Evolutionary conservation across 92 coral and sea anemone species (phyloP).

Genomic region (Nematostella vectensis): DNA sequence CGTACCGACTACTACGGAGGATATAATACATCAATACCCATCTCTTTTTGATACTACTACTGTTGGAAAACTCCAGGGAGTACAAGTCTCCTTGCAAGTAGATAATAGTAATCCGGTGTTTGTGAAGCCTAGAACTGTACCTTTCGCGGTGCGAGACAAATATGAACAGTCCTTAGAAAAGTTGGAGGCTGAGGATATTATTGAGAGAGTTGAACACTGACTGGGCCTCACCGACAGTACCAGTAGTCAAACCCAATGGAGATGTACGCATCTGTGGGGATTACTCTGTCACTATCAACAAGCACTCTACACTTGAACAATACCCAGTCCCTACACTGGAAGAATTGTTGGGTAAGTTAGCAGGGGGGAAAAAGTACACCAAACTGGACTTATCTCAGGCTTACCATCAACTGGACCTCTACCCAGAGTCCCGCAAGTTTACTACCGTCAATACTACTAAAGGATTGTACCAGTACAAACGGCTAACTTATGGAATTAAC

Average conservation of each 20-base stretch:
- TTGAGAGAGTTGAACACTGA: slow-evolving; percentile 42
- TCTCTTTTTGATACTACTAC: slow-evolving; percentile 27
- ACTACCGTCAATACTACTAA: slow-evolving; percentile 32
- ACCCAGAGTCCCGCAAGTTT: slow-evolving; percentile 28
- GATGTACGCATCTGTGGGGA: slow-evolving; percentile 26
- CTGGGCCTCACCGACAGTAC: slow-evolving; percentile 43
- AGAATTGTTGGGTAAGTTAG: slow-evolving; percentile 24
- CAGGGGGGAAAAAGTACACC: slow-evolving; percentile 31
- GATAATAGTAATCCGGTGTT: slow-evolving; percentile 17
- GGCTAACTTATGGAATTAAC: slow-evolving; percentile 25
- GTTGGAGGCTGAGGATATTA: slow-evolving; percentile 27
- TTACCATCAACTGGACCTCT: slow-evolving; percentile 33
- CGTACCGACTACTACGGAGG: slow-evolving; percentile 23
- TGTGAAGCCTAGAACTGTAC: slow-evolving; percentile 29
- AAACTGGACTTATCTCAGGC: slow-evolving; percentile 51
- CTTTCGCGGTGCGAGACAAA: slow-evolving; percentile 35
- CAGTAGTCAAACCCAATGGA: slow-evolving; percentile 30
- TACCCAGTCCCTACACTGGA: slow-evolving; percentile 36
- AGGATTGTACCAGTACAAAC: slow-evolving; percentile 29
- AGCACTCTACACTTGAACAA: slow-evolving; percentile 25
- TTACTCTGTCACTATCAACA: slow-evolving; percentile 35
- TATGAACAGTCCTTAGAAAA: slow-evolving; percentile 27
- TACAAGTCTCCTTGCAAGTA: slow-evolving; percentile 31
- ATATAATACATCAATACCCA: slow-evolving; percentile 26
- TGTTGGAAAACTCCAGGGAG: slow-evolving; percentile 40